A percentile compares a stretch with the other conserved stretches of the same genome.
phyloP scores from a whole-genome alignment of 2,113 vertebrate species.

The Dromas ardeola region DNA sequence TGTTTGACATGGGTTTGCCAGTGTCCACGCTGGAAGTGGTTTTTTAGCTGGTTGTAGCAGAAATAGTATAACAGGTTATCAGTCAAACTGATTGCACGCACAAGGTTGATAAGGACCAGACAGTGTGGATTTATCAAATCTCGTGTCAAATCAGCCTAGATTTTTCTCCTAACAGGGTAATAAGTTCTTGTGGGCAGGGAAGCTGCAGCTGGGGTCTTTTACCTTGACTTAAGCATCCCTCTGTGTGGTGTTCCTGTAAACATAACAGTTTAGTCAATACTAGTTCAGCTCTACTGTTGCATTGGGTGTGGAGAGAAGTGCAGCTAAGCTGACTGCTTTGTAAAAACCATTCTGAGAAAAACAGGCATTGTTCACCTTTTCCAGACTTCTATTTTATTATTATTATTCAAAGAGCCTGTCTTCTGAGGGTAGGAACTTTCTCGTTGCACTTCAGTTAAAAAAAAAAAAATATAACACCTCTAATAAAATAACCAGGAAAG shows the following conservation, averaged over 20 bases:
- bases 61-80: not conserved
- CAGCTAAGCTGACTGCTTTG: not conserved
- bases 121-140: not conserved
- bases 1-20: not conserved
- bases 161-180: not conserved
- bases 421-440: conserved; percentile 6
- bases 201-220: not conserved
- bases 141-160: not conserved
- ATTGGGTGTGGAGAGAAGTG: not conserved
- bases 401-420: not conserved
- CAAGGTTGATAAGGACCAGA: not conserved
- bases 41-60: not conserved
- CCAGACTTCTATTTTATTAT: not conserved
- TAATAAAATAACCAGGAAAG: conserved; percentile 41
- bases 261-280: not conserved
- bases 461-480: not conserved
- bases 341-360: not conserved
- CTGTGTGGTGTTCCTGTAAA: not conserved
- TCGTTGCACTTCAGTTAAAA: not conserved
- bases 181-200: not conserved
- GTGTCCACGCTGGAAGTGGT: not conserved
- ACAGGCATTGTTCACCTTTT: not conserved
- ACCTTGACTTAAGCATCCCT: not conserved
- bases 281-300: not conserved
- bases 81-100: not conserved